Evolutionary conservation across 2,113 vertebrate species (phyloP), one percentile per base, ranked within the genome.

Genomic region (Cephalopholis sonnerati): DNA sequence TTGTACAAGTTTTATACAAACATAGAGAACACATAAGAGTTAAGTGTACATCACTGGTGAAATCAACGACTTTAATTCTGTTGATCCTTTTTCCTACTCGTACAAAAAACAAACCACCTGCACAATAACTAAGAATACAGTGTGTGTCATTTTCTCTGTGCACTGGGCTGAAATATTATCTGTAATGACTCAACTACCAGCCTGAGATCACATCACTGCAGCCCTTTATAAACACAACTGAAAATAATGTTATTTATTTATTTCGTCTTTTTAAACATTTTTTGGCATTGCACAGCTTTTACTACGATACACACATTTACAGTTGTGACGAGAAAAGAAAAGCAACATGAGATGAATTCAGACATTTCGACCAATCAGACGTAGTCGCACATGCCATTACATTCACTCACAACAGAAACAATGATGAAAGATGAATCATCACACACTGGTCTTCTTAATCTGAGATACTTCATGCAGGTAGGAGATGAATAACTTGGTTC

Each of bases 401-500:
- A 41, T 41, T 41, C 32, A 7, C 32, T 36, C 32, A 36, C 32
- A 36, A 36, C 5, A 36, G 32, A 7, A 36, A 36, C 32, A 36
- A 36, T 36, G 32, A 36, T 36, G 32, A 41, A 41, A 41, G 41
- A 39, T 48, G 18, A 66, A 61, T n/a, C 50, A 27, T 93, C 77
- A 94, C 77, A 92, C 88, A 10, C 46, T 72, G 8, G 66, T 77
- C 75, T 72, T 89, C 32, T 84, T 81, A 24, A 95, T 92, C 69
- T 94, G 81, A 54, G 93, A 88, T 3, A 96, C 95, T 87, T 96
- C 95, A 32, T 96, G 77, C 67, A 96, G 90, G 88, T 87, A 96
- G 48, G 94, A 71, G 8, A 95, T 88, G 66, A 96, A 96, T 77
- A 95, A 87, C 86, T 96, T 96, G 78, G 95, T 96, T 72, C 95